These are phyloP conservation scores for Lasioglossum vierecki DNA, from an alignment of 2,888 invertebrate species.

Conservation along the genomic window DNA sequence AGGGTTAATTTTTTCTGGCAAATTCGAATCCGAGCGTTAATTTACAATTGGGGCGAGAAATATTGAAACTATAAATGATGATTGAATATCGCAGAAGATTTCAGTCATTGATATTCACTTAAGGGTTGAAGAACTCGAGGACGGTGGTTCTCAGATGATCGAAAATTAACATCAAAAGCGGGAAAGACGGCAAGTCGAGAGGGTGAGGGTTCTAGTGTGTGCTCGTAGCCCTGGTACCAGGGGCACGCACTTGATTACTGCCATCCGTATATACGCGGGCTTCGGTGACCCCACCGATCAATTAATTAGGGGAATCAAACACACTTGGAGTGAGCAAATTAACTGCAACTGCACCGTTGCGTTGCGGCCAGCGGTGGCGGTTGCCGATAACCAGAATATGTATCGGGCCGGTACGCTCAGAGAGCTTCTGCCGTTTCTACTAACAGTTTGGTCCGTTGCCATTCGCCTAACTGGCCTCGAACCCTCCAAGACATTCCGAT, in stretches of 20 bases:
- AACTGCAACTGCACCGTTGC: slow-evolving; percentile 84
- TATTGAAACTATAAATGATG: too few relatives aligned
- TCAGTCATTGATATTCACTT: too few relatives aligned
- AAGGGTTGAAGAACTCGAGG: not conserved
- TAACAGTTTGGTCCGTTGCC: not conserved
- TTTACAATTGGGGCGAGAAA: too few relatives aligned
- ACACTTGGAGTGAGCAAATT: slow-evolving; percentile 84
- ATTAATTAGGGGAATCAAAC: slow-evolving; percentile 84
- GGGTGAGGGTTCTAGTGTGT: slow-evolving; percentile 9
- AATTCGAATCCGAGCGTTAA: too few relatives aligned
- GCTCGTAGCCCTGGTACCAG: slow-evolving; percentile 55
- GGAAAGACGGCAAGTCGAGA: not conserved
- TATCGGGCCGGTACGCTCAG: slow-evolving; percentile 21
- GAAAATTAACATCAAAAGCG: not conserved
- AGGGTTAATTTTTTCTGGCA: too few relatives aligned
- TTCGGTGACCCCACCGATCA: slow-evolving; percentile 81
- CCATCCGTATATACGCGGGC: slow-evolving; percentile 77
- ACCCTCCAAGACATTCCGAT: not conserved
- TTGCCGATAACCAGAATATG: slow-evolving; percentile 60
- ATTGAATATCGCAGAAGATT: too few relatives aligned
- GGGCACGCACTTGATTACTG: slow-evolving; percentile 80
- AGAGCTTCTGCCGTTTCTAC: not conserved
- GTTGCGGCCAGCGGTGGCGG: slow-evolving; percentile 78
- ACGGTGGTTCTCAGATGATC: not conserved
- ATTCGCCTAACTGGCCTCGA: not conserved